Evolutionary conservation across 2,888 invertebrate genomes (phyloP).

Genomic region (Coenonympha arcania): DNA sequence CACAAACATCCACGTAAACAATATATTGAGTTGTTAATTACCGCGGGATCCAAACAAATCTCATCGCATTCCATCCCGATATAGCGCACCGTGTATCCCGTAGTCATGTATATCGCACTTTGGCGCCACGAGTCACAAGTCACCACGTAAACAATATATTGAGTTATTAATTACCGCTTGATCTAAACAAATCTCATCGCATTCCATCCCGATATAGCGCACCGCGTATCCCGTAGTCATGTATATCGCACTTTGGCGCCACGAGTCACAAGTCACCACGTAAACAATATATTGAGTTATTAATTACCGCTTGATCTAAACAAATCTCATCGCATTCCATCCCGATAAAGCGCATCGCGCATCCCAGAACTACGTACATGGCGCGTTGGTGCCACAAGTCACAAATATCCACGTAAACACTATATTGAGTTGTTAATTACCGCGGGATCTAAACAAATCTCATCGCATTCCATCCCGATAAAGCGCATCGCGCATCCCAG

Average conservation of each 20-base stretch:
- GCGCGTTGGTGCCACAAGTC: conserved; percentile 22
- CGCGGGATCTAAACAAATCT: conserved; percentile 7
- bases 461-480: conserved; percentile 21
- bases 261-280: conserved; percentile 4
- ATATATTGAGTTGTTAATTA: background rate
- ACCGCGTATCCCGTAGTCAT: conserved; percentile 3
- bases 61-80: conserved; percentile 20
- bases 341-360: conserved; percentile 17
- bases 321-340: conserved; percentile 16
- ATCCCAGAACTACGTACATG: conserved; percentile 10
- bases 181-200: conserved; percentile 10
- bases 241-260: conserved; percentile 22
- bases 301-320: conserved; percentile 3
- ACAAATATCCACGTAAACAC: conserved; percentile 18
- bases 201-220: conserved; percentile 23
- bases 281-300: conserved; percentile 8
- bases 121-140: conserved; percentile 22
- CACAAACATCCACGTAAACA: conserved; percentile 13
- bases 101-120: conserved; percentile 9
- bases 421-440: conserved; percentile 1
- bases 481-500: conserved; percentile 9
- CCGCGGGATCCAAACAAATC: conserved; percentile 5
- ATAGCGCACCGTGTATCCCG: conserved; percentile 14
- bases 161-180: background rate
- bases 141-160: conserved; percentile 20